A percentile compares a stretch with the other conserved stretches of the same genome.
Conservation (phyloP, 1,140 invertebrate genomes). For the Stratiolaelaps scimitus region DNA sequence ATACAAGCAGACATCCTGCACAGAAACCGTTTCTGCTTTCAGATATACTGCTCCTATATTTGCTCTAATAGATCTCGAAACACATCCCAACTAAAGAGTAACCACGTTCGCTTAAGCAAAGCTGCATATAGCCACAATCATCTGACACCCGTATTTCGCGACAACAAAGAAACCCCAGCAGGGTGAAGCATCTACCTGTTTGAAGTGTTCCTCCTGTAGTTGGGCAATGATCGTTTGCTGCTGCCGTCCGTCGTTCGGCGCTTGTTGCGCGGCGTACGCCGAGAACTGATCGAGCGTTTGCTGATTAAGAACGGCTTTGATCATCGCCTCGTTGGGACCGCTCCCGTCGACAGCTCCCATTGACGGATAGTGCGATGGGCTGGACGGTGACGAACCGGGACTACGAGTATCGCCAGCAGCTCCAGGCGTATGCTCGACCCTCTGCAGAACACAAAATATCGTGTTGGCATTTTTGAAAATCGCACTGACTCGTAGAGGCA, state of each 20-base stretch:
- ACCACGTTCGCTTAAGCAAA: no score
- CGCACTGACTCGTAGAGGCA: no score
- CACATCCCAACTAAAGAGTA: no score
- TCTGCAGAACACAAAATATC: background rate
- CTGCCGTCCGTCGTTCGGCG: slow-evolving; percentile 78
- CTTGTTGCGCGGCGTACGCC: slow-evolving; percentile 88
- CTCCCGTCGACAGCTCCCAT: background rate
- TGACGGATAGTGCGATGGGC: background rate
- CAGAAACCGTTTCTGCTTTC: no score
- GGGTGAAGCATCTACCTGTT: background rate
- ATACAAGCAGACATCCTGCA: no score
- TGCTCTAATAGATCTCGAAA: no score
- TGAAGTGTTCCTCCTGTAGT: slow-evolving; percentile 76
- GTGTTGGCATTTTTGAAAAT: no score
- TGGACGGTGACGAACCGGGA: slow-evolving; percentile 11
- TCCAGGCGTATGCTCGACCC: background rate
- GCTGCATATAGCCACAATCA: no score
- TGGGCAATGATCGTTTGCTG: slow-evolving; percentile 82
- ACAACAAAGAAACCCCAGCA: no score
- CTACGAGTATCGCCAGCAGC: background rate
- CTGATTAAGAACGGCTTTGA: slow-evolving; percentile 89
- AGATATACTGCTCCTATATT: slow-evolving; percentile 95
- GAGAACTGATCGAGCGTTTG: slow-evolving; percentile 90
- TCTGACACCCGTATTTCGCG: no score
- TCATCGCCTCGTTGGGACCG: slow-evolving; percentile 46